Evolutionary conservation across 2,113 vertebrate genomes (phyloP), one percentile per base, ranked within the genome.

Genomic region (Neolamprologus hecqui): DNA sequence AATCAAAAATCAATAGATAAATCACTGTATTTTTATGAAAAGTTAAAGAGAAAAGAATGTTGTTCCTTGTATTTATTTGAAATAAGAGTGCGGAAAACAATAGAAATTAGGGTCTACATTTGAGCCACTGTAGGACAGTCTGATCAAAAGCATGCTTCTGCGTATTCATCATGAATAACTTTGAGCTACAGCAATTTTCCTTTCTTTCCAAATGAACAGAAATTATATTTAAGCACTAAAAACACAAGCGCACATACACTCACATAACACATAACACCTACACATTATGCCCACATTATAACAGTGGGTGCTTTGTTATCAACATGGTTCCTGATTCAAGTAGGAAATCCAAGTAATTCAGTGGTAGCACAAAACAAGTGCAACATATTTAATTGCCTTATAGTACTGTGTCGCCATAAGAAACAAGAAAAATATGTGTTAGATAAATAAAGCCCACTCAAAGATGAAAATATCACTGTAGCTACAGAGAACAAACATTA

Each of bases 341-440:
- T 77, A 82, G 84, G 88, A 88, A 86, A 85, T 92, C 92, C 88
- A 89, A 91, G 87, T 80, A 73, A 93, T 92, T 93, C 87, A 83
- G 93, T 85, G 89, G 81, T 90, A 90, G 85, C 92, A 88, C 85
- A 77, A 51, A 77, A 31, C 73, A 93, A 91, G 84, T 94, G 88
- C 92, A 95, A 95, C 95, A 95, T 93, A 93, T 95, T 96, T 96
- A 96, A 96, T 96, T 96, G 95, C 94, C 93, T 81, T 75, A 87
- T 87, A 84, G 88, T 88, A 84, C 87, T 47, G 91, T 91, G 93
- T 89, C 92, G 92, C 92, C 80, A 86, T 88, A 88, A 88, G 82
- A 86, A 93, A 93, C 47, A 51, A 84, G 70, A 88, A 87, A 45
- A 88, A 47, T 91, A 86, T 80, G 45, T 92, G 84, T 33, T 89